These are phyloP conservation scores for Platynereis dumerilii DNA, from an alignment of 2,888 invertebrate genomes.

Conservation along the genomic window DNA sequence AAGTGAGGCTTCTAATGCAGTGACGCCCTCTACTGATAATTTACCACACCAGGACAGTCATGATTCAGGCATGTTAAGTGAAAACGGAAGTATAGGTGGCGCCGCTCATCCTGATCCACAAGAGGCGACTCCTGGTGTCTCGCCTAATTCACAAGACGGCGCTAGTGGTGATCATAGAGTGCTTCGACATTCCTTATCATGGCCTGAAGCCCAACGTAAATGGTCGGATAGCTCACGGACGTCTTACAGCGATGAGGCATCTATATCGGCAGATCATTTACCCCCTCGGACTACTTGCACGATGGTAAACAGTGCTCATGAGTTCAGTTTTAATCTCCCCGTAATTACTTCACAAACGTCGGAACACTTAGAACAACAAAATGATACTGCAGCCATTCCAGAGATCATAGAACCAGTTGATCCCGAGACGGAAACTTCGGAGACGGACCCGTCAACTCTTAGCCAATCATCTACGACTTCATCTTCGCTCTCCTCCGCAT, in stretches of 20 bases:
- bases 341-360: slow-evolving; percentile 21
- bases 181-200: slow-evolving; percentile 30
- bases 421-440: slow-evolving; percentile 2
- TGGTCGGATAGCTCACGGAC: background rate
- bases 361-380: background rate
- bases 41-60: slow-evolving; percentile 44
- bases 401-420: background rate
- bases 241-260: background rate
- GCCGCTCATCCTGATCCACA: background rate
- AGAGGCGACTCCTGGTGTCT: no score
- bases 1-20: background rate
- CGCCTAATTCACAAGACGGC: background rate
- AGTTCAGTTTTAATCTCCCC: slow-evolving; percentile 37
- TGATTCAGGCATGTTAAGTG: slow-evolving; percentile 56
- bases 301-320: slow-evolving; percentile 11
- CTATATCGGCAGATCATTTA: background rate
- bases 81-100: slow-evolving; percentile 26
- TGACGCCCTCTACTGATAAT: background rate
- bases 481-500: slow-evolving; percentile 1
- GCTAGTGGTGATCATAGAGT: slow-evolving; percentile 8
- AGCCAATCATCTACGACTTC: slow-evolving; percentile 1
- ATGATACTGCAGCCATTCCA: background rate
- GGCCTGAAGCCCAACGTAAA: slow-evolving; percentile 26
- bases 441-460: background rate
- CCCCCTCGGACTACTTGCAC: slow-evolving; percentile 3